Conservation (phyloP, 2,113 vertebrate species). For the Alethe diademata region DNA sequence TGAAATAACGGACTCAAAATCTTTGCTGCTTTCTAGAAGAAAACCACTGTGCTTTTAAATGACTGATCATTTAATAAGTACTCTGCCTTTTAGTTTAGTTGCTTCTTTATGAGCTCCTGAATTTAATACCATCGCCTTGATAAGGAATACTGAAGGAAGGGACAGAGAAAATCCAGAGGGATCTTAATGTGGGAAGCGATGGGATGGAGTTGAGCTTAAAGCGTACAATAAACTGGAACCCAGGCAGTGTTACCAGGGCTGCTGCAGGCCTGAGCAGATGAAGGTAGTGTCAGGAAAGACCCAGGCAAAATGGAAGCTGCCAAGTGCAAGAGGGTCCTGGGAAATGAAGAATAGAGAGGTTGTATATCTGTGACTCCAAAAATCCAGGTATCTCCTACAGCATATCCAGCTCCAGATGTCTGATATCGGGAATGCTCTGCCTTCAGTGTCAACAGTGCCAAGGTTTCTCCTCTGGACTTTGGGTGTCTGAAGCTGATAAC, state of each 20-base stretch:
- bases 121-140: background rate
- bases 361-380: background rate
- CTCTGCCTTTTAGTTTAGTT: background rate
- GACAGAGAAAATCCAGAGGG: background rate
- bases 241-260: background rate
- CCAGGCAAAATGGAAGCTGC: background rate
- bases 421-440: background rate
- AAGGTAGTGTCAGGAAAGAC: background rate
- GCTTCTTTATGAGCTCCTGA: background rate
- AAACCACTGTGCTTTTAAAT: background rate
- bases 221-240: background rate
- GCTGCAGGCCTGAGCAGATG: background rate
- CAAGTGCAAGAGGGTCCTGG: background rate
- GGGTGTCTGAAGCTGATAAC: background rate
- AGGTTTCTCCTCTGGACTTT: background rate
- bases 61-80: background rate
- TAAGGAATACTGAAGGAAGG: background rate
- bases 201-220: background rate
- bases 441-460: background rate
- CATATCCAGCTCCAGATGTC: accelerated
- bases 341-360: background rate
- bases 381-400: background rate
- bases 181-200: background rate
- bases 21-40: background rate
- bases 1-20: conserved; percentile 28